These are phyloP conservation scores for Netelia melanura DNA, from an alignment of 2,888 invertebrate genomes.

Conservation along the genomic window DNA sequence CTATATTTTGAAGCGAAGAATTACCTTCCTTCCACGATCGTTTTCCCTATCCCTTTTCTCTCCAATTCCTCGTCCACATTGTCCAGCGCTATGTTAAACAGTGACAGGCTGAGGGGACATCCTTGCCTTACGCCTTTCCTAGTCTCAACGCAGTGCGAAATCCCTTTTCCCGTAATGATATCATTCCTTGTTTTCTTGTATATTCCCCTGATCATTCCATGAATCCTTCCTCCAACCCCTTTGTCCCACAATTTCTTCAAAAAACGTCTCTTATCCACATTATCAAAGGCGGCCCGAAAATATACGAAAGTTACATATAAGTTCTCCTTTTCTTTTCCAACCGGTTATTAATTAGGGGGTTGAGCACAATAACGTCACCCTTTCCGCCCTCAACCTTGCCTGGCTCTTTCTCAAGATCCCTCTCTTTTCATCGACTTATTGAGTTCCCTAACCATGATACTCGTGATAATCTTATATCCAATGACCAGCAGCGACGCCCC, in stretches of 20 bases:
- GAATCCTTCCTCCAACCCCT: not conserved
- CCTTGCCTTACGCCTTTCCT: slow-evolving; percentile 54
- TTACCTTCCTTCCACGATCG: not conserved
- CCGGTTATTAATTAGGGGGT: slow-evolving; percentile 14
- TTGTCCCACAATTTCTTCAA: slow-evolving; percentile 29
- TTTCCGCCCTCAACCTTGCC: slow-evolving; percentile 30
- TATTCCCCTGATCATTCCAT: too few relatives aligned
- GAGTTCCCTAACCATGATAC: too few relatives aligned
- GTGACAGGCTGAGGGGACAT: slow-evolving; percentile 48
- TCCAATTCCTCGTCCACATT: not conserved
- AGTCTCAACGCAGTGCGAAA: slow-evolving; percentile 28
- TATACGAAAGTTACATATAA: slow-evolving; percentile 21
- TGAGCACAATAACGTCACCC: slow-evolving; percentile 43
- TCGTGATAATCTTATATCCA: not conserved
- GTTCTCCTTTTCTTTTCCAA: slow-evolving; percentile 25
- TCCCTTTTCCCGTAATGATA: too few relatives aligned
- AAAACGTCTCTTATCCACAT: slow-evolving; percentile 36
- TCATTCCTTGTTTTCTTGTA: too few relatives aligned
- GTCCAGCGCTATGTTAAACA: slow-evolving; percentile 40
- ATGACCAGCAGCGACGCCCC: not conserved
- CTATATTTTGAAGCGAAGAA: not conserved
- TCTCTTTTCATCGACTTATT: slow-evolving; percentile 17
- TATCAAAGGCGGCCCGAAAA: slow-evolving; percentile 60
- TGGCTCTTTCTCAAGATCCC: slow-evolving; percentile 18
- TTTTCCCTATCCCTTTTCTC: not conserved